These are phyloP conservation scores for Macrotis lagotis DNA, from an alignment of 2,113 vertebrate species.

Conservation along the genomic window DNA sequence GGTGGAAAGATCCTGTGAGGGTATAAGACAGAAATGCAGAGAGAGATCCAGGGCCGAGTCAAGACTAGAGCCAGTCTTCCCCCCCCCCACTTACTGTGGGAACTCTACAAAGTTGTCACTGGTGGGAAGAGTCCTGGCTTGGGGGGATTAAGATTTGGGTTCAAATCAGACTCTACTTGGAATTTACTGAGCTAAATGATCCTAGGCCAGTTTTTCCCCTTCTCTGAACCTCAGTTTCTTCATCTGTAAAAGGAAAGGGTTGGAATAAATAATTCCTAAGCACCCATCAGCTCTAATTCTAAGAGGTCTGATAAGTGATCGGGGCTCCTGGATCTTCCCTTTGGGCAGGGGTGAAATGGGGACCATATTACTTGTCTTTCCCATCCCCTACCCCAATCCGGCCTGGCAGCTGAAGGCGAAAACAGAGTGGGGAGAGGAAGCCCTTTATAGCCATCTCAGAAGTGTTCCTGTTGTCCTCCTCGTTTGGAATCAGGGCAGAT, in stretches of 20 bases:
- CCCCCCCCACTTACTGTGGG: background rate
- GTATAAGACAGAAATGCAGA: background rate
- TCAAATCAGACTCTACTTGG: conserved; percentile 12
- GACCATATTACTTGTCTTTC: background rate
- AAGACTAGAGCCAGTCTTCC: background rate
- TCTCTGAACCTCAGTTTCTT: background rate
- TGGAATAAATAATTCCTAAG: conserved; percentile 15
- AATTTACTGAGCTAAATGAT: background rate
- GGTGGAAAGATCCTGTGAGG: too few relatives aligned
- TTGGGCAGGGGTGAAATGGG: conserved; percentile 30
- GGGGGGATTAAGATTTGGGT: background rate
- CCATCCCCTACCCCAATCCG: background rate
- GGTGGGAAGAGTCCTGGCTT: background rate
- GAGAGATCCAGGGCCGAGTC: background rate
- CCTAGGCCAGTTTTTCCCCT: background rate
- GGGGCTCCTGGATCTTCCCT: background rate
- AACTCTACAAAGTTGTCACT: background rate
- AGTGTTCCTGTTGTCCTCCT: background rate
- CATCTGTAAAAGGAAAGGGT: conserved; percentile 9
- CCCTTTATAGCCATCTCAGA: background rate
- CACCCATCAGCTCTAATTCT: conserved; percentile 38
- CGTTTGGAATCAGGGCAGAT: background rate
- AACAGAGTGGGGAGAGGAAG: background rate
- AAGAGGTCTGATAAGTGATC: conserved; percentile 10
- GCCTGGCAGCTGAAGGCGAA: background rate